A percentile compares a stretch with the other conserved stretches of the same genome.
These are phyloP conservation scores for Panonychus citri DNA, from an alignment of 1,140 invertebrate genomes.

Conservation along the genomic window DNA sequence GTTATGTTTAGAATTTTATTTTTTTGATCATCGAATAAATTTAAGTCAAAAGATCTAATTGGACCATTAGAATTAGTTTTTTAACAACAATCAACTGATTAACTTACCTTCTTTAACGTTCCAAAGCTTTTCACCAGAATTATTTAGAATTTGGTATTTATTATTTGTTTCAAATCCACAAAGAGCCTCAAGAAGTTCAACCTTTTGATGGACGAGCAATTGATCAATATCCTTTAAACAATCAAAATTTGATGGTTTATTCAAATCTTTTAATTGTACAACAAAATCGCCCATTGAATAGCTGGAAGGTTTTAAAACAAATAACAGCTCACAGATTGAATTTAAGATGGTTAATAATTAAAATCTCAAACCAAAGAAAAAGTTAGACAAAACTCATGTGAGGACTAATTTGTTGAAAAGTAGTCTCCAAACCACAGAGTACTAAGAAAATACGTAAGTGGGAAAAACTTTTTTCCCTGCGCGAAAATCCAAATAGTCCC, in stretches of 20 bases:
- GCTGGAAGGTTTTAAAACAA: too few species aligned
- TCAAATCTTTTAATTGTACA: too few species aligned
- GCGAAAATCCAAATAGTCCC: too few species aligned
- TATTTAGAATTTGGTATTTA: conserved; percentile 53
- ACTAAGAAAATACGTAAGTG: too few species aligned
- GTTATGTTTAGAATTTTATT: conserved; percentile 49
- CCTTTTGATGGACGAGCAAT: conserved; percentile 10
- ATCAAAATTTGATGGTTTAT: conserved; percentile 8
- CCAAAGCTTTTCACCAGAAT: conserved; percentile 49
- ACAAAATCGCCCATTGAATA: too few species aligned
- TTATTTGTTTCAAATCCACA: conserved; percentile 66
- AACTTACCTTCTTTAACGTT: conserved; percentile 45
- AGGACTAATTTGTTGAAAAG: too few species aligned
- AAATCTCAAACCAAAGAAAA: too few species aligned
- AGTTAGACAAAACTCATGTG: too few species aligned
- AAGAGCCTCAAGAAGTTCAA: conserved; percentile 28
- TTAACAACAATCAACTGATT: conserved; percentile 46
- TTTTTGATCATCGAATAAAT: conserved; percentile 47
- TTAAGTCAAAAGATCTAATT: conserved; percentile 50
- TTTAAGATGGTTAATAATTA: too few species aligned
- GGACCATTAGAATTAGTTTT: conserved; percentile 52
- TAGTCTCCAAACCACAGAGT: too few species aligned
- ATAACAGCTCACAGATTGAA: too few species aligned
- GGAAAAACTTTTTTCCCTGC: too few species aligned
- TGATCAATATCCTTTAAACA: conserved; percentile 9